Evolutionary conservation across 2,888 invertebrate genomes (phyloP).

Genomic region (Agrotis ipsilon): DNA sequence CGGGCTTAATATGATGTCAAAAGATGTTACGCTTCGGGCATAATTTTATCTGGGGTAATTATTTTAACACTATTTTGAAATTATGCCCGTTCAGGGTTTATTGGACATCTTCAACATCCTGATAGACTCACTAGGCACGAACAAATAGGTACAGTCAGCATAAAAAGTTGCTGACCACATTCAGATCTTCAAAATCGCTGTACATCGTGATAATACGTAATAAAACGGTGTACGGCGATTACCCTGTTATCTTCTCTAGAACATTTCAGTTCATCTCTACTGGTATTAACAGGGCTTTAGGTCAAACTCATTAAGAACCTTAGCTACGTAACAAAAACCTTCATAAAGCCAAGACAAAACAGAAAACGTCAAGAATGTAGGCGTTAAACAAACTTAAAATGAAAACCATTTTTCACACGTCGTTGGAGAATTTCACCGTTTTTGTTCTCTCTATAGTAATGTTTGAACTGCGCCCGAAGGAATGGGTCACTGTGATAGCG

Average conservation of each 20-base stretch:
- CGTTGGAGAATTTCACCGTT: constrained; percentile 74
- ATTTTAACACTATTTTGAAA: no score
- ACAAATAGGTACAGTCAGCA: no score
- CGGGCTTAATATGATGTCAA: no score
- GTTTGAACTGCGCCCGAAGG: constrained; percentile 57
- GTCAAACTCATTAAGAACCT: neutral
- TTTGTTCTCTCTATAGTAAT: constrained; percentile 63
- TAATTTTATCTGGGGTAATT: no score
- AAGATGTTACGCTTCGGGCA: no score
- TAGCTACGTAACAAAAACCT: constrained; percentile 28
- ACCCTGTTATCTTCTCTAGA: no score
- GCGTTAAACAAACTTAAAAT: constrained; percentile 73
- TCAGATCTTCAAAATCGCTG: no score
- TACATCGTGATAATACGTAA: no score
- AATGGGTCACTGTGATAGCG: constrained; percentile 50
- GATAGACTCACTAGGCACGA: neutral
- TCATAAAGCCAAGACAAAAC: constrained; percentile 52
- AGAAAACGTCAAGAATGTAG: constrained; percentile 64
- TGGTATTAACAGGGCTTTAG: no score
- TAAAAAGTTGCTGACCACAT: no score
- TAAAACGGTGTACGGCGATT: no score
- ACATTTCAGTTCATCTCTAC: no score
- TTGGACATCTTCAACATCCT: neutral
- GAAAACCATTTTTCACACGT: constrained; percentile 82
- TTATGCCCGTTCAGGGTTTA: neutral